Base-by-base conservation (phyloP, 2,113 vertebrate species). In the Acrocephalus arundinaceus region DNA sequence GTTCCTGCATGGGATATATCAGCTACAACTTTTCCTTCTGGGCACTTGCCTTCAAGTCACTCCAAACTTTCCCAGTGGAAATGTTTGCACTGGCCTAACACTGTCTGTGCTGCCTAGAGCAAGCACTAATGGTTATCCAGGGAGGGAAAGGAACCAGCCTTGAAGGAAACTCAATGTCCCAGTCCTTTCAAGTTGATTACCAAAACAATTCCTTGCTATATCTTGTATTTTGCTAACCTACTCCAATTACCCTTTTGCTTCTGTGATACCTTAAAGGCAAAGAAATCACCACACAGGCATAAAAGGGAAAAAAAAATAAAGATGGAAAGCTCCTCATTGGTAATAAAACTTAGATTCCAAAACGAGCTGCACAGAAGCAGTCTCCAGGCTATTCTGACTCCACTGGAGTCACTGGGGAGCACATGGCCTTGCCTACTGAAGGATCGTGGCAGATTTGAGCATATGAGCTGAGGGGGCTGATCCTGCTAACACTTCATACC, bases 401-500 rank as follows among this genome's bases (percentile, higher is more conserved):
- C 86, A n/a, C 39, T 67, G 73, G 27, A 89, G 80, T 63, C 93
- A 65, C 73, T n/a, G 48, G 83, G 86, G 88, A 95, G 76, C 52
- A 63, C 82, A 67, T 3, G 59, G 93, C 52, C 55, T 87, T 89
- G 89, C 84, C 89, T 72, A 75, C 80, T 78, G 89, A 41, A 94
- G 74, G 86, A 87, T 87, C 93, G 61, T 66, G 83, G 94, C 93
- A 93, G 93, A 92, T 92, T 94, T 78, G 70, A 92, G 76, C 45
- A 45, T 21, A 75, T 72, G 93, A 96, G 91, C 84, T 78, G 87
- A 91, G 41, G 89, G 85, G 84, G 91, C 84, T 92, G 91, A 95
- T 94, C 93, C 87, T 79, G 62, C 94, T 89, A 63, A 85, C 95
- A 65, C 93, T 85, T 96, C 93, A 94, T 91, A 87, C 73, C 91